Conservation (phyloP, 1,140 invertebrate species). For the Hypsibius dujardini region DNA sequence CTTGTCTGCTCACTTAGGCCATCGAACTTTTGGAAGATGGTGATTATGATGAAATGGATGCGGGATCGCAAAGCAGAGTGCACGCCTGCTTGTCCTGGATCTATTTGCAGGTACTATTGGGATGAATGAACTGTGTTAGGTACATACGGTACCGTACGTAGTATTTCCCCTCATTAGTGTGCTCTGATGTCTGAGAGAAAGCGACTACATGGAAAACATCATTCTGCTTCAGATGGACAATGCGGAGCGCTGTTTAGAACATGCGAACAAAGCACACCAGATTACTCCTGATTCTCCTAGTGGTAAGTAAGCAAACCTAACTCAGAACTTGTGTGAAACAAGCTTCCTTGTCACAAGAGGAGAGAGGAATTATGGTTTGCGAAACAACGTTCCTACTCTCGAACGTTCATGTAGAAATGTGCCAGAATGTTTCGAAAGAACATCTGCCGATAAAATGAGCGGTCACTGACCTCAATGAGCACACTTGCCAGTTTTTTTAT, state of each 20-base stretch:
- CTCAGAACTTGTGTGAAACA: too few relatives aligned
- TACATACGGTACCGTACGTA: not conserved
- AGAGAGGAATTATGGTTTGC: too few relatives aligned
- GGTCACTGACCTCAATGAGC: too few relatives aligned
- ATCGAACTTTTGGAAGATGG: not conserved
- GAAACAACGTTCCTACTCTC: too few relatives aligned
- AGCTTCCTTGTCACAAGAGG: too few relatives aligned
- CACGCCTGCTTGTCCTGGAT: not conserved
- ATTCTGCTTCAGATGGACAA: not conserved
- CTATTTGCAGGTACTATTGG: not conserved
- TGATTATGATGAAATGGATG: too few relatives aligned
- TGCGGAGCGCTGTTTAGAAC: not conserved
- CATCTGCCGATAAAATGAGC: too few relatives aligned
- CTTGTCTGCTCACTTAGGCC: not conserved
- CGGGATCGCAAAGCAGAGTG: not conserved
- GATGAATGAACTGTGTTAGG: not conserved
- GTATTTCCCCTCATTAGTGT: not conserved
- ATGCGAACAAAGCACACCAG: not conserved
- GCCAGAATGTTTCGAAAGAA: too few relatives aligned
- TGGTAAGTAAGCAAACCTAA: not conserved
- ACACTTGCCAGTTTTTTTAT: too few relatives aligned
- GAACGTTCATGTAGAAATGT: too few relatives aligned
- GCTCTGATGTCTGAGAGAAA: not conserved
- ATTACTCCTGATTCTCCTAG: not conserved
- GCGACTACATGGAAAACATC: too few relatives aligned